Percentiles rank a stretch among this genome's conserved stretches.
Conservation (phyloP, 2,113 vertebrate genomes). For the Gopherus evgoodei region DNA sequence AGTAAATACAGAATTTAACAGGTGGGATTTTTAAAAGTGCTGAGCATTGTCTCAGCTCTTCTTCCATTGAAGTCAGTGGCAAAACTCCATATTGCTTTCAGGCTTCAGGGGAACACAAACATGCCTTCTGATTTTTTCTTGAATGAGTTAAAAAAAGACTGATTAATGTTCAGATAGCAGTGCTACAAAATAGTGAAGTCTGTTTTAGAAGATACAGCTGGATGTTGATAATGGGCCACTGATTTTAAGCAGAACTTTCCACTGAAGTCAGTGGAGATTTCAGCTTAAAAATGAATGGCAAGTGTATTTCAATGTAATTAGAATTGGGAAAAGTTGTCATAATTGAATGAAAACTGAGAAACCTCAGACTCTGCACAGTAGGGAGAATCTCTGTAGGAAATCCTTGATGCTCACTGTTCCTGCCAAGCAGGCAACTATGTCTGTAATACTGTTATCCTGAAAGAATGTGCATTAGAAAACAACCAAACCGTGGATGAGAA, state of each 20-base stretch:
- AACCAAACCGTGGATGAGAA: neutral
- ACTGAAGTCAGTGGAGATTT: neutral
- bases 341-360: neutral
- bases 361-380: neutral
- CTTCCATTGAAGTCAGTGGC: neutral
- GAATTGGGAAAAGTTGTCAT: neutral
- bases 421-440: neutral
- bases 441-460: neutral
- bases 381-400: neutral
- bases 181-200: neutral
- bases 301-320: neutral
- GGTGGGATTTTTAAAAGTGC: neutral
- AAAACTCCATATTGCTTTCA: neutral
- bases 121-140: neutral
- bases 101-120: neutral
- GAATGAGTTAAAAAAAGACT: neutral
- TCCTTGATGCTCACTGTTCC: neutral
- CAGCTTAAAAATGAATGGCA: neutral
- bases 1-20: neutral
- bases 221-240: neutral
- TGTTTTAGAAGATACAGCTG: neutral
- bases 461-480: neutral
- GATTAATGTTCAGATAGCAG: neutral
- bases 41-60: neutral
- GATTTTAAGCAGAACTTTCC: neutral